phyloP scores from a whole-genome alignment of 92 coral and sea anemone genomes.

The Epizoanthus illoricatus region DNA sequence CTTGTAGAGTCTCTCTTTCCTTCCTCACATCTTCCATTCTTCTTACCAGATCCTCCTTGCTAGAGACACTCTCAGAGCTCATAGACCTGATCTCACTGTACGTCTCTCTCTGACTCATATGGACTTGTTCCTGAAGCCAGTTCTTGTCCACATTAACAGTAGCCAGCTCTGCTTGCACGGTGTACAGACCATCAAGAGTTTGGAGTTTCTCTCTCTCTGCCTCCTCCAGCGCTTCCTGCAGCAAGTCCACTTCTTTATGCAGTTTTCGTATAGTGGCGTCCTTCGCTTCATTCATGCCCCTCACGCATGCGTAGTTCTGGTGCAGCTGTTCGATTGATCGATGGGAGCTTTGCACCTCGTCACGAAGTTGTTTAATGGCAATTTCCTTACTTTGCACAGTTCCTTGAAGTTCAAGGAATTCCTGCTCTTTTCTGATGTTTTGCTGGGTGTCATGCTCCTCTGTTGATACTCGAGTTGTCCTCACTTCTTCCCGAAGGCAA shows the following conservation, averaged over 20 bases:
- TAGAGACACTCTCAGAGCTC: conserved; percentile 33
- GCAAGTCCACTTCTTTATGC: conserved; percentile 71
- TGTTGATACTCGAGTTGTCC: conserved; percentile 36
- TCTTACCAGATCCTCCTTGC: conserved; percentile 52
- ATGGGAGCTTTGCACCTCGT: conserved; percentile 66
- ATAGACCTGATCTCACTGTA: conserved; percentile 43
- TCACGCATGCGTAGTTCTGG: conserved; percentile 86
- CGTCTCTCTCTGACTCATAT: conserved; percentile 49
- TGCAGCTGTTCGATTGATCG: conserved; percentile 77
- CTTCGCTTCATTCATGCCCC: conserved; percentile 73
- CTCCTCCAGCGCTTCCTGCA: conserved; percentile 77
- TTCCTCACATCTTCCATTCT: conserved; percentile 70
- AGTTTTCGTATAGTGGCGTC: conserved; percentile 80
- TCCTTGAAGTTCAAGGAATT: conserved; percentile 69
- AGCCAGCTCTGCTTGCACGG: conserved; percentile 78
- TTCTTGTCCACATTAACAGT: conserved; percentile 69
- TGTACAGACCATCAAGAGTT: conserved; percentile 65
- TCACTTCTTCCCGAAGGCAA: conserved; percentile 64
- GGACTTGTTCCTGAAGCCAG: conserved; percentile 78
- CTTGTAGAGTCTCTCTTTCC: conserved; percentile 80
- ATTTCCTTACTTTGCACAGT: conserved; percentile 70
- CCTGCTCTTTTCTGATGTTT: conserved; percentile 53
- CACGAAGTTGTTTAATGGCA: conserved; percentile 73
- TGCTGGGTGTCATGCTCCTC: conserved; percentile 29
- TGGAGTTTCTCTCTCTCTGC: conserved; percentile 71